Base-by-base conservation (phyloP, 2,888 invertebrate genomes). In the Molorchus minor region DNA sequence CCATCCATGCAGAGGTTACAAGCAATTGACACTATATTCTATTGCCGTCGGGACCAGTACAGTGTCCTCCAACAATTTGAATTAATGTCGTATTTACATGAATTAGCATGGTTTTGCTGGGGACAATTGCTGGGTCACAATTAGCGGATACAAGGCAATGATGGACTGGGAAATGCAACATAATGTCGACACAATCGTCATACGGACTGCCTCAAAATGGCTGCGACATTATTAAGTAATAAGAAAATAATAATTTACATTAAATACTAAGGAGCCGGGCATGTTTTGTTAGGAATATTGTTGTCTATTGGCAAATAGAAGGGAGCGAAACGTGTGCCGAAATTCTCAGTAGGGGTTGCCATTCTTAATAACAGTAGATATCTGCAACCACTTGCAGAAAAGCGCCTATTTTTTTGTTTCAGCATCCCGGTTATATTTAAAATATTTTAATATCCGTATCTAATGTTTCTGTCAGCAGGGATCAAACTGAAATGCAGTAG, bases 61-160 rank as follows among this genome's bases (percentile, higher is more conserved):
- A 45, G 40, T 38, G 49, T 49, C 44, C 53, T 43, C 47, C 54
- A 54, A 58, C 58, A 54, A 47, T 35, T 59, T 44, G 64, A 62
- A 63, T 67, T 63, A 65, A 67, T 67, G 67, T 65, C 65, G 65
- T 65, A 67, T 67, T 67, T 67, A 65, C 62, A 67, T 67, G 57
- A 59, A 62, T 62, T 67, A 67, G 65, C 63, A 52, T n/a, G 19
- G 38, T 38, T 35, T 33, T 35, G 41, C 43, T 53, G 12, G 43
- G 30, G 29, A 43, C 44, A 41, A n/a, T 30, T 33, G 53, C 15
- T 35, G 43, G 43, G 41, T 43, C 41, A 43, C 7, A 10, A 40
- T 33, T 8, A 43, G 43, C 40, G 17, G 1, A 19, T 38, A 12
- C 15, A 2, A 12, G 5, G 8, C 38, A 36, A n/a, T 19, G 13